These are phyloP conservation scores for Abrostola triplasia DNA, from an alignment of 2,888 invertebrate species.

Conservation along the genomic window DNA sequence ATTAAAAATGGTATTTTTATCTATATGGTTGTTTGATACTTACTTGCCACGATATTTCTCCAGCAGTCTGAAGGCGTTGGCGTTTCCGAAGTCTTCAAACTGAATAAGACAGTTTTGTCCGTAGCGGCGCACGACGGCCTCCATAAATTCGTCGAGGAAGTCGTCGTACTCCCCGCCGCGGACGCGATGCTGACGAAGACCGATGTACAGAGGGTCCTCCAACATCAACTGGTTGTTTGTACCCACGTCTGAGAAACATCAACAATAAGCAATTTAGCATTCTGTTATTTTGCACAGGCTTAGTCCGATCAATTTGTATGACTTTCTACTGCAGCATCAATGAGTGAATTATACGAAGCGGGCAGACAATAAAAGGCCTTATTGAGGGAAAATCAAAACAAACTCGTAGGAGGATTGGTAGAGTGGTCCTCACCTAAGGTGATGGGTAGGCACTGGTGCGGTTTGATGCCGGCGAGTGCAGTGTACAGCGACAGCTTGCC, in stretches of 20 bases:
- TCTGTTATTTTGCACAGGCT: no score
- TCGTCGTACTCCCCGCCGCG: constrained; percentile 96
- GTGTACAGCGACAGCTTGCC: constrained; percentile 99
- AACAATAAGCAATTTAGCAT: not conserved
- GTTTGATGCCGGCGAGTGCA: constrained; percentile 98
- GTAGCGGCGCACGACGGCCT: constrained; percentile 94
- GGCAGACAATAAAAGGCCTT: no score
- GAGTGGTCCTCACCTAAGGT: constrained; percentile 90
- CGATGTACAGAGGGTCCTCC: constrained; percentile 98
- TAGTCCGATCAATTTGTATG: no score
- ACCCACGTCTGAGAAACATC: constrained; percentile 91
- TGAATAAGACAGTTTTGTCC: constrained; percentile 96
- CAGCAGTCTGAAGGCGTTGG: constrained; percentile 97
- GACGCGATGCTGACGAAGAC: constrained; percentile 94
- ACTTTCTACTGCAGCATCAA: no score
- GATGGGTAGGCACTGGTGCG: constrained; percentile 97
- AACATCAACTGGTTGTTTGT: constrained; percentile 95
- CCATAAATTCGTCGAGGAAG: constrained; percentile 99
- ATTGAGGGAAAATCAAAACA: no score
- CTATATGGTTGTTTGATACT: constrained; percentile 68
- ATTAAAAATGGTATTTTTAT: not conserved
- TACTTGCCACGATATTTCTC: constrained; percentile 95
- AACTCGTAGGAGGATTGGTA: no score
- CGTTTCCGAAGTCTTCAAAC: constrained; percentile 99
- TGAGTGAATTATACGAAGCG: no score